Conservation (phyloP, 2,113 vertebrate species). For the Nothoprocta pentlandii region DNA sequence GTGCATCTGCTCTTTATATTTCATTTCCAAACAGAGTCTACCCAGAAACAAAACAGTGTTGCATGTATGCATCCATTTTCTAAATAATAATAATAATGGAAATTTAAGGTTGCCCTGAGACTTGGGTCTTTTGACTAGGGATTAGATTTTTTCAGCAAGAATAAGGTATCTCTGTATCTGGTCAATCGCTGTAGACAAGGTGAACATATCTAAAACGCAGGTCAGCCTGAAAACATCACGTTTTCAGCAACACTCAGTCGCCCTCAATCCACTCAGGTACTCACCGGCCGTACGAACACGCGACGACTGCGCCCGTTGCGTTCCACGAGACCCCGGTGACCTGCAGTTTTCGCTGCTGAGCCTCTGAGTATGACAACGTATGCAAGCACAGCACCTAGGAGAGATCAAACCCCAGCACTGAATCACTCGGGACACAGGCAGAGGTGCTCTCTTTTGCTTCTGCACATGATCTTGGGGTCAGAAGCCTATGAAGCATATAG, state of each 20-base stretch:
- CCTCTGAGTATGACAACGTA: conserved; percentile 80
- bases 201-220: neutral
- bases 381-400: conserved; percentile 87
- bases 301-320: conserved; percentile 88
- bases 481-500: fast-evolving
- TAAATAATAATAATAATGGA: neutral
- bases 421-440: neutral
- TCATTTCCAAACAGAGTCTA: neutral
- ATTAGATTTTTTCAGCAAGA: neutral
- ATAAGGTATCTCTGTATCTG: neutral
- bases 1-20: neutral
- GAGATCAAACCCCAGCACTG: neutral
- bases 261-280: neutral
- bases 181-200: neutral
- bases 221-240: neutral
- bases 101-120: neutral
- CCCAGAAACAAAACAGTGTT: neutral
- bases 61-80: neutral
- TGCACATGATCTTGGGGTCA: fast-evolving
- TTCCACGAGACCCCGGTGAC: conserved; percentile 92
- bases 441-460: neutral
- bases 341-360: conserved; percentile 83
- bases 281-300: conserved; percentile 92
- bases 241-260: neutral
- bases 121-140: neutral